Base-by-base conservation (phyloP, 1,140 invertebrate genomes). In the Scaptomyza graminum region DNA sequence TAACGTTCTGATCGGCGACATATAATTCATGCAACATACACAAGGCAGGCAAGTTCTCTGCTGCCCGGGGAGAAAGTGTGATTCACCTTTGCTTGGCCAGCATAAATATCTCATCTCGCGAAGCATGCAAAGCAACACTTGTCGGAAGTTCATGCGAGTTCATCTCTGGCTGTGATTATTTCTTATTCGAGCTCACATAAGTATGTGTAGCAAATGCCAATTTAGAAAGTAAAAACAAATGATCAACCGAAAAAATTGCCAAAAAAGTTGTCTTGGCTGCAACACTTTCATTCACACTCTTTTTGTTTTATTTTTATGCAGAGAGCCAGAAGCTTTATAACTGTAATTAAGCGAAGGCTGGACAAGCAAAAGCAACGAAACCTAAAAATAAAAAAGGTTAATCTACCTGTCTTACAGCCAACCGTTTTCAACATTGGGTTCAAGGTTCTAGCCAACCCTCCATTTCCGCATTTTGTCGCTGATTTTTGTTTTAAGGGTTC, bases 141-240 rank as follows among this genome's bases (percentile, higher is more conserved):
- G 74, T 18, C 64, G 56, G 52, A 65, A 76, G 81, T 84, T 84
- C 82, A 84, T 59, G 37, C 55, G 62, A 84, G 81, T 87, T 84
- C 81, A 84, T 79, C 77, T 59, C 37, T 74, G 50, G 51, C 47
- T 54, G 49, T 51, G 57, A 52, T 66, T 75, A 80, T 70, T 78
- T 74, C 59, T 41, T 47, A 12, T 37, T 37, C 52, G 73, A 5
- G 28, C 28, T 5, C 5, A 1, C 68, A 61, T 51, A 74, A 81
- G 82, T 87, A 74, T 85, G 82, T 87, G 65, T 78, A 87, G 81
- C 82, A 85, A 87, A 85, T 85, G 71, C 78, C 83, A 88, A 85
- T 85, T 85, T 85, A 85, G 82, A 85, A 85, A 85, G 82, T 85
- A 85, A 85, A 85, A 85, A 72, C 82, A 82, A 88, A 85, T 85